A percentile compares a stretch with the other conserved stretches of the same genome.
phyloP scores from a whole-genome alignment of 2,888 invertebrate species.

The Lasioglossum marginatum region DNA sequence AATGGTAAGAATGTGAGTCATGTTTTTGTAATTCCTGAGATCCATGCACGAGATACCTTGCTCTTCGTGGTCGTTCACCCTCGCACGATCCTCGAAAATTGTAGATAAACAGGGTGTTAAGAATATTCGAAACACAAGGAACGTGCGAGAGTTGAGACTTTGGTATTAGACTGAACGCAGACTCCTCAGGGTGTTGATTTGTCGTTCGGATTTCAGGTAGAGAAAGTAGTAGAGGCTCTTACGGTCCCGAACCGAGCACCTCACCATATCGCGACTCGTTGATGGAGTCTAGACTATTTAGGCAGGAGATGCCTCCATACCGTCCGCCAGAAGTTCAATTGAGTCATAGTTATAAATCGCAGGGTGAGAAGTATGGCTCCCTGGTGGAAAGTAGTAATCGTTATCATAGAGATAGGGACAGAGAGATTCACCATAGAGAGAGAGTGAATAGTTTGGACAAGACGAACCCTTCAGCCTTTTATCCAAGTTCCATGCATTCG shows the following conservation, averaged over 20 bases:
- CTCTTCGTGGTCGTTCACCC: not conserved
- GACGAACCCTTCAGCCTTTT: constrained; percentile 78
- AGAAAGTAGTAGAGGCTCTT: constrained; percentile 79
- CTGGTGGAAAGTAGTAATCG: constrained; percentile 78
- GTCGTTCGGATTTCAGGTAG: constrained; percentile 69
- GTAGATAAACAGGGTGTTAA: no score
- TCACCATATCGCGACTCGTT: constrained; percentile 82
- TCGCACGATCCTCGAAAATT: not conserved
- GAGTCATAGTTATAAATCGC: constrained; percentile 78
- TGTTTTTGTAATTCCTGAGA: constrained; percentile 22
- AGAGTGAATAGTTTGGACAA: constrained; percentile 83
- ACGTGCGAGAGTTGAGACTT: not conserved
- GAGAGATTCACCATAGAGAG: constrained; percentile 79
- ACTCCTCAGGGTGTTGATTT: not conserved
- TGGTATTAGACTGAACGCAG: not conserved
- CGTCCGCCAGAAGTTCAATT: constrained; percentile 79
- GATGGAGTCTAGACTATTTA: constrained; percentile 78
- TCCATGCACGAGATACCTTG: not conserved
- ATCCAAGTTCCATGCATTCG: constrained; percentile 77
- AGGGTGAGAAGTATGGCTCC: constrained; percentile 81
- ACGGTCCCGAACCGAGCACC: constrained; percentile 80
- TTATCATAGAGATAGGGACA: constrained; percentile 78
- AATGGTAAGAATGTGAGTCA: constrained; percentile 74
- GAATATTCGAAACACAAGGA: not conserved
- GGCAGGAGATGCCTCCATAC: constrained; percentile 80